Evolutionary conservation across 2,888 invertebrate species (phyloP), one percentile per base, ranked within the genome.

Genomic region (Melikaiella ostensackeni): DNA sequence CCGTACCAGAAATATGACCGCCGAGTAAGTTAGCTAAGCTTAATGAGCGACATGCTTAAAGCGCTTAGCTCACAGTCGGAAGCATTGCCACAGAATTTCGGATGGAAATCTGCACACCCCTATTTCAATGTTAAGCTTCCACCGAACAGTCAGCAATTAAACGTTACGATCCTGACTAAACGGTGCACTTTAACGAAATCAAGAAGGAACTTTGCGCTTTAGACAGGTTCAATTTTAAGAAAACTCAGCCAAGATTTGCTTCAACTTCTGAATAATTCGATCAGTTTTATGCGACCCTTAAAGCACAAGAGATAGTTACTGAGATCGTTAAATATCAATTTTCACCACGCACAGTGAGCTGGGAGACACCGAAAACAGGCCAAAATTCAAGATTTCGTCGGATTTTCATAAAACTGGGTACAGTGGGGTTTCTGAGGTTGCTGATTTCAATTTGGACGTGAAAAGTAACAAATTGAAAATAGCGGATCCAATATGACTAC

Each of bases 11-110:
- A 64, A 64, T 64, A 64, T 64, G 64, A 38, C 64, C 42, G 42
- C 64, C 42, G 38, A 64, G 64, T 42, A 64, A 64, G 35, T 64
- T 38, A 42, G 64, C 64, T 42, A 64, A 64, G 64, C 64, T 64
- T 64, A 64, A 64, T 42, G 42, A 35, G 42, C 42, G 38, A 42
- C 42, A 42, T 42, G 24, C 38, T 42, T 64, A 64, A 64, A 42
- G 64, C 64, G 64, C 64, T 64, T 64, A 42, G 24, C 64, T 42
- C 35, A 27, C 38, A 64, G 42, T 38, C n/a, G 33, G 63, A 64
- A 64, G 38, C 38, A 35, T n/a, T 9, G 13, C 42, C 35, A 24
- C 24, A 42, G 35, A 42, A 64, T 38, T 64, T 63, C 16, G 24
- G 24, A 64, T 42, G 42, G 42, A 64, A 64, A 64, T 64, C 21